phyloP scores from a whole-genome alignment of 1,140 invertebrate species.

The Hypothenemus hampei region DNA sequence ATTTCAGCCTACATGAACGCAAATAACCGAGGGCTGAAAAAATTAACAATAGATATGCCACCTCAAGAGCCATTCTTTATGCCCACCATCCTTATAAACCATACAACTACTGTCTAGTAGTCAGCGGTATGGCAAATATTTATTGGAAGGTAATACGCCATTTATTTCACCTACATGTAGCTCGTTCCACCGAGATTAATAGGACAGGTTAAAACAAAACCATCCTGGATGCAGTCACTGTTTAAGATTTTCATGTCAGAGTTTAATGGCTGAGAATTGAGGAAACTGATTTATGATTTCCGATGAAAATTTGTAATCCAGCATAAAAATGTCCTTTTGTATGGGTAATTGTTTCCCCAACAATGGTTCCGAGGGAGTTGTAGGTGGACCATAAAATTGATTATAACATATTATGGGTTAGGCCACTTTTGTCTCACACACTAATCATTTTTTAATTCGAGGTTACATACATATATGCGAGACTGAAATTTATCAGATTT shows the following conservation, averaged over 20 bases:
- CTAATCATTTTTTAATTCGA: neutral
- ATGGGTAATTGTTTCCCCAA: neutral
- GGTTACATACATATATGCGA: neutral
- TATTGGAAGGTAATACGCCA: constrained; percentile 26
- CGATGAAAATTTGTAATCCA: constrained; percentile 2
- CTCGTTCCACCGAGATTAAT: constrained; percentile 17
- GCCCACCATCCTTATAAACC: constrained; percentile 23
- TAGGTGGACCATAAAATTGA: neutral
- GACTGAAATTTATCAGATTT: neutral
- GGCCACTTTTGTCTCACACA: neutral
- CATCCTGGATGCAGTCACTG: no score
- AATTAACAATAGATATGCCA: constrained; percentile 17
- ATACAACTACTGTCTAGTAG: constrained; percentile 27
- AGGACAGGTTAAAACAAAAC: constrained; percentile 13
- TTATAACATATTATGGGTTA: neutral
- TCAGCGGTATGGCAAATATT: constrained; percentile 25
- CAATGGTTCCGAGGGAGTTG: neutral
- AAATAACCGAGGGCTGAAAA: constrained; percentile 15
- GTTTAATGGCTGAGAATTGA: neutral
- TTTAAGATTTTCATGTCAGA: neutral
- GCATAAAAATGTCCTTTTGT: no score
- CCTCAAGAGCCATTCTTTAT: constrained; percentile 16
- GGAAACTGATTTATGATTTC: neutral
- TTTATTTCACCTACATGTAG: constrained; percentile 23
- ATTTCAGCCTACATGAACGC: constrained; percentile 10